phyloP scores from a whole-genome alignment of 1,140 invertebrate species.

The Sogatella furcifera region DNA sequence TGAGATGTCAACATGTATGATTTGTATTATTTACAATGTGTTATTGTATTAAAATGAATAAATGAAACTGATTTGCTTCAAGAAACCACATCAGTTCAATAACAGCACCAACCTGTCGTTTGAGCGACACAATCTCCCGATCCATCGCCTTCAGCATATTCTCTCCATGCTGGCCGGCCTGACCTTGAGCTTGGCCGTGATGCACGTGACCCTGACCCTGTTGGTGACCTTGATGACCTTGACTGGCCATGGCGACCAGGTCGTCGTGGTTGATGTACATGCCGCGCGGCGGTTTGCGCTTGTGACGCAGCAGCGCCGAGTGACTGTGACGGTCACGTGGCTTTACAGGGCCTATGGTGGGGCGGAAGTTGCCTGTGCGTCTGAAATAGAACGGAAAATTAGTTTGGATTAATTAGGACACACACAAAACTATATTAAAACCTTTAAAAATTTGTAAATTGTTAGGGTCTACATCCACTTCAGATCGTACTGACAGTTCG shows the following conservation, averaged over 20 bases:
- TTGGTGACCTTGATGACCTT: too few species aligned
- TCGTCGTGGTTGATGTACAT: slow-evolving; percentile 97
- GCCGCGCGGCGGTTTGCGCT: slow-evolving; percentile 84
- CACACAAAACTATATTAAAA: too few species aligned
- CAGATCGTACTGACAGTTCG: too few species aligned
- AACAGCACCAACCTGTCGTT: slow-evolving; percentile 67
- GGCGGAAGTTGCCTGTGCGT: slow-evolving; percentile 41
- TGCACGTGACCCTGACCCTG: slow-evolving; percentile 55
- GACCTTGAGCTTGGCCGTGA: slow-evolving; percentile 61
- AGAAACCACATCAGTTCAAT: too few species aligned
- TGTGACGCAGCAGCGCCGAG: slow-evolving; percentile 58
- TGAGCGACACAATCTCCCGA: slow-evolving; percentile 83
- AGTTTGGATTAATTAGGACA: not conserved
- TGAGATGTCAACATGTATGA: too few species aligned
- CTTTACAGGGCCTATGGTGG: slow-evolving; percentile 40
- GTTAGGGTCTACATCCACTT: too few species aligned
- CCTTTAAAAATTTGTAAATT: too few species aligned
- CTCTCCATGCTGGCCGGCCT: slow-evolving; percentile 47
- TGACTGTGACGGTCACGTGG: slow-evolving; percentile 27
- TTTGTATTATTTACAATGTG: too few species aligned
- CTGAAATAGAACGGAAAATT: too few species aligned
- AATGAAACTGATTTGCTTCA: too few species aligned
- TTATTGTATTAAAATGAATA: too few species aligned
- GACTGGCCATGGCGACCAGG: slow-evolving; percentile 69
- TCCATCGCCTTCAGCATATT: slow-evolving; percentile 83